phyloP scores from a whole-genome alignment of 2,888 invertebrate species.

The Maniola hyperantus region DNA sequence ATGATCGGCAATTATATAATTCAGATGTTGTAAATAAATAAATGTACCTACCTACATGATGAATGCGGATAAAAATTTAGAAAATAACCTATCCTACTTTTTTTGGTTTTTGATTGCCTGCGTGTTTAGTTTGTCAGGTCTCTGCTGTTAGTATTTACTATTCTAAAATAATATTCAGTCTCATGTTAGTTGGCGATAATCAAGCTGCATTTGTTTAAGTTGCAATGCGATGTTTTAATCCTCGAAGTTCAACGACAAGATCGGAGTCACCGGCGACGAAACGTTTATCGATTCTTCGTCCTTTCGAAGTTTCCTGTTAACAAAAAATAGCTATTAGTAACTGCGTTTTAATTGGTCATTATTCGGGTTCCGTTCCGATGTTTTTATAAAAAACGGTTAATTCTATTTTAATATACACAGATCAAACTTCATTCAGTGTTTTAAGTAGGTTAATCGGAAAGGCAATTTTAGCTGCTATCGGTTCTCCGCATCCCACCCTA shows the following conservation, averaged over 20 bases:
- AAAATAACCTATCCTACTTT: conserved; percentile 37
- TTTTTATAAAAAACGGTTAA: background rate
- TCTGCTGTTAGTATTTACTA: conserved; percentile 63
- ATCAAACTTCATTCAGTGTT: conserved; percentile 39
- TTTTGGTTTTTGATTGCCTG: conserved; percentile 51
- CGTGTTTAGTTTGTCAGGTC: conserved; percentile 48
- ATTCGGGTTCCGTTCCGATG: background rate
- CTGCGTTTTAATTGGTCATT: background rate
- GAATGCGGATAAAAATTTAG: conserved; percentile 26
- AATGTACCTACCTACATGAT: conserved; percentile 16
- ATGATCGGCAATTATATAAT: conserved; percentile 12
- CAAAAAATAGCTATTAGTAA: conserved; percentile 3
- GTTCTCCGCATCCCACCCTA: conserved; percentile 50
- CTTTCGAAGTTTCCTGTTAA: conserved; percentile 61
- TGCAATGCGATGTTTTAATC: conserved; percentile 83
- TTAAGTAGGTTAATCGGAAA: conserved; percentile 45
- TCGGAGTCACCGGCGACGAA: conserved; percentile 85
- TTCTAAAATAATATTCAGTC: conserved; percentile 79
- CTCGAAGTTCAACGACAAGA: conserved; percentile 84
- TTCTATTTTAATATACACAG: conserved; percentile 18
- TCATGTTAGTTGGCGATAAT: conserved; percentile 76
- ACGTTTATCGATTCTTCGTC: conserved; percentile 83
- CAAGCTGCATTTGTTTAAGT: conserved; percentile 74
- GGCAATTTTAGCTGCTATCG: conserved; percentile 48
- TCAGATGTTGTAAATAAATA: background rate